Percentiles rank a stretch among this genome's conserved stretches.
These are phyloP conservation scores for Pammene fasciana DNA, from an alignment of 2,888 invertebrate species.

Conservation along the genomic window DNA sequence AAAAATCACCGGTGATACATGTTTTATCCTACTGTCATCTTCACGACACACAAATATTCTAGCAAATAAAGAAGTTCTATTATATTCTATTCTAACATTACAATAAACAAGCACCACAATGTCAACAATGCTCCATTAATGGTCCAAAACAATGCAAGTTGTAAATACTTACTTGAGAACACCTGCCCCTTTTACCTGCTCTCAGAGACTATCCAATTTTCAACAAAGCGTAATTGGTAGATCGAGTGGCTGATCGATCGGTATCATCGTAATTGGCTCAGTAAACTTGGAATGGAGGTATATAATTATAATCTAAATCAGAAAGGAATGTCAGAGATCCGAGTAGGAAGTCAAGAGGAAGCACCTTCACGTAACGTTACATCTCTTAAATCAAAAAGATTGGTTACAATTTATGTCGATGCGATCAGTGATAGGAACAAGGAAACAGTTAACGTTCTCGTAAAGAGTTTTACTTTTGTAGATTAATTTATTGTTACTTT, in stretches of 20 bases:
- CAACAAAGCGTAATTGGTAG: constrained; percentile 64
- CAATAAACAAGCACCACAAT: constrained; percentile 30
- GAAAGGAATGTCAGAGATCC: constrained; percentile 45
- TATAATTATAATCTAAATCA: constrained; percentile 54
- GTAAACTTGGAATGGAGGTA: constrained; percentile 60
- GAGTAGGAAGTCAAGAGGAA: constrained; percentile 59
- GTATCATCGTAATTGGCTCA: constrained; percentile 70
- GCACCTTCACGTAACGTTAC: constrained; percentile 51
- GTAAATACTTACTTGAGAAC: constrained; percentile 44
- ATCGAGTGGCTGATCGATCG: constrained; percentile 60
- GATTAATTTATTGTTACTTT: not conserved
- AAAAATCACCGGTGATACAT: too few relatives aligned
- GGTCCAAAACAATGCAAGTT: constrained; percentile 43
- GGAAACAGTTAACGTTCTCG: constrained; percentile 1
- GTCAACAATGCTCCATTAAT: constrained; percentile 26
- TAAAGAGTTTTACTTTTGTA: not conserved
- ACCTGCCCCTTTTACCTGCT: constrained; percentile 54
- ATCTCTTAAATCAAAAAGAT: constrained; percentile 40
- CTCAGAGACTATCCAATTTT: constrained; percentile 51
- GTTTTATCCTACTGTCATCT: too few relatives aligned
- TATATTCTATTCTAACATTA: too few relatives aligned
- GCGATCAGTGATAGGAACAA: constrained; percentile 18
- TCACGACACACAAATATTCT: too few relatives aligned
- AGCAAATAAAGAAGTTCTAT: too few relatives aligned
- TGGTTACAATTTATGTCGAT: constrained; percentile 32